Percentiles rank a stretch among this genome's conserved stretches.
Conservation (phyloP, 2,888 invertebrate species). For the Hipparchia semele region DNA sequence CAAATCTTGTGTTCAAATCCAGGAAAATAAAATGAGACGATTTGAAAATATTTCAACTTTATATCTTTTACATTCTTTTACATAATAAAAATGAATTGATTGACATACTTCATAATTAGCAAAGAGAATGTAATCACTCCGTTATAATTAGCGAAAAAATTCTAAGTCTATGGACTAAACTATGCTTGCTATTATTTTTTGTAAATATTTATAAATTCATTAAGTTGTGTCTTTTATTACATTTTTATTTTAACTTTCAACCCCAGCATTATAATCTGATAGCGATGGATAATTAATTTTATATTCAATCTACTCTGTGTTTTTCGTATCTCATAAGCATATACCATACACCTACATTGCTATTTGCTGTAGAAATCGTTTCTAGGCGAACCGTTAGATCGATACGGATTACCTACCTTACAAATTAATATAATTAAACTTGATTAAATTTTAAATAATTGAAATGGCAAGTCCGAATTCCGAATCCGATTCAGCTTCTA, state of each 20-base stretch:
- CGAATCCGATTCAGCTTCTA: slow-evolving; percentile 65
- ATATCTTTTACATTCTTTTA: no score
- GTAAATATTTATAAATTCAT: no score
- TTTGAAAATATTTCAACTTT: no score
- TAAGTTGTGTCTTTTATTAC: not conserved
- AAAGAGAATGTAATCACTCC: no score
- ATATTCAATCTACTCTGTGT: not conserved
- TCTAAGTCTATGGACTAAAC: no score
- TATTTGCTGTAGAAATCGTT: slow-evolving; percentile 26
- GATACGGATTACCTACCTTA: slow-evolving; percentile 39
- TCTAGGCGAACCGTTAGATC: slow-evolving; percentile 60
- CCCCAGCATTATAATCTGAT: not conserved
- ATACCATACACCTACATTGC: not conserved
- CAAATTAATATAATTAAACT: not conserved
- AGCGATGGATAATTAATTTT: not conserved
- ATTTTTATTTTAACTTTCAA: no score
- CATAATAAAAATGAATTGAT: no score
- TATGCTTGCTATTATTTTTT: no score
- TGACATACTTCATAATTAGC: no score
- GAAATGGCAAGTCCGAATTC: slow-evolving; percentile 67
- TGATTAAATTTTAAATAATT: not conserved
- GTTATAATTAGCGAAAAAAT: no score
- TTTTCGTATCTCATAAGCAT: not conserved
- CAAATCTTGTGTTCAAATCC: no score
- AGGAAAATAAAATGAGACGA: no score